A percentile compares a stretch with the other conserved stretches of the same genome.
Evolutionary conservation across 1,140 invertebrate genomes (phyloP).

Genomic region (Bombus difficillimus): DNA sequence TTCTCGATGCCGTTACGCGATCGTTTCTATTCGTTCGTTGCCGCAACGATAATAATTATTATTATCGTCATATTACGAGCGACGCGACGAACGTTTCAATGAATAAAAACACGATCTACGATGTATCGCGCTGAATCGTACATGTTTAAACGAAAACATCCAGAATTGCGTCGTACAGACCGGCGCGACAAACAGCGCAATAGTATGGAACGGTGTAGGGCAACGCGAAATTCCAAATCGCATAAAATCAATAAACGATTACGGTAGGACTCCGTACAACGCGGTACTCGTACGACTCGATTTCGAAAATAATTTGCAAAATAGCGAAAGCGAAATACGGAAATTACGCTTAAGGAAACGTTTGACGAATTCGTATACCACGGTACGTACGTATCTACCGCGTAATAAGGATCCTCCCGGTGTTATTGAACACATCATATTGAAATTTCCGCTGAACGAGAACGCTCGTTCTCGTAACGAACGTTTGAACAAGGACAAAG

Average conservation of each 20-base stretch:
- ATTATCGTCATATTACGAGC: not conserved
- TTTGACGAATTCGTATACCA: too few relatives aligned
- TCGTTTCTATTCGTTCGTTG: not conserved
- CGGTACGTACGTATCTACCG: too few relatives aligned
- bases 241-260: conserved; percentile 47
- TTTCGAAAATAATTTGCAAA: too few relatives aligned
- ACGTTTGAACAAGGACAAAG: not conserved
- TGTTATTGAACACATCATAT: too few relatives aligned
- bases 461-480: too few relatives aligned
- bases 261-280: not conserved
- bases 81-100: not conserved
- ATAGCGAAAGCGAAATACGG: too few relatives aligned
- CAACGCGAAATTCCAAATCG: conserved; percentile 31
- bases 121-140: not conserved
- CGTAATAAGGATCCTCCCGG: too few relatives aligned
- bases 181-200: not conserved
- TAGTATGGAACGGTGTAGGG: not conserved
- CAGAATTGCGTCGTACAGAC: not conserved
- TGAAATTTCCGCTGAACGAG: not conserved
- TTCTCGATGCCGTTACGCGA: not conserved
- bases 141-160: not conserved
- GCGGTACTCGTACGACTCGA: too few relatives aligned
- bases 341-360: too few relatives aligned
- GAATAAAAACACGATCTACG: not conserved
- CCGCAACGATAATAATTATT: not conserved